Percentiles rank a stretch among this genome's conserved stretches.
These are phyloP conservation scores for Crambe crambe DNA, from an alignment of 37 sponge, comb jelly and placozoan genomes.

Conservation along the genomic window DNA sequence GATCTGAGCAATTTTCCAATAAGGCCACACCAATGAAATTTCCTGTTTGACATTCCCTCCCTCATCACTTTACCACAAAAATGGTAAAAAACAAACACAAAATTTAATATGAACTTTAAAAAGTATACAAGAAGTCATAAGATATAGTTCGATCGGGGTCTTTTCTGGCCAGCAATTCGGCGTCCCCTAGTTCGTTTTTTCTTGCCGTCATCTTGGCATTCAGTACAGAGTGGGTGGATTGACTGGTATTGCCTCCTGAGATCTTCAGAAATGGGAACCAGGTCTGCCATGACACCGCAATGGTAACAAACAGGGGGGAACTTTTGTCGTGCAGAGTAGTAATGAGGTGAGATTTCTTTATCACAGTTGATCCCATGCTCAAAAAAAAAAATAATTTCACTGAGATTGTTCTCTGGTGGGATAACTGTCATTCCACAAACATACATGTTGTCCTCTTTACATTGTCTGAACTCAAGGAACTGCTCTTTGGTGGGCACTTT, in stretches of 20 bases:
- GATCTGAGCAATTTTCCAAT: no score
- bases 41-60: neutral
- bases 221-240: constrained; percentile 7
- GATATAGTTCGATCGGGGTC: no score
- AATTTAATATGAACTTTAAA: neutral
- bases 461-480: neutral
- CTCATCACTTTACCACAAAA: neutral
- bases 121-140: neutral
- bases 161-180: neutral
- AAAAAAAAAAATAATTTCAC: neutral
- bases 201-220: neutral
- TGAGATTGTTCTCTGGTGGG: neutral
- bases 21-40: neutral
- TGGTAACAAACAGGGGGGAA: neutral
- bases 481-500: neutral
- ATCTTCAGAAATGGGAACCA: constrained; percentile 3
- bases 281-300: neutral
- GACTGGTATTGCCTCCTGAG: neutral
- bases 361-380: neutral
- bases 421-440: constrained; percentile 2
- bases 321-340: neutral
- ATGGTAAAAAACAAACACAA: no score
- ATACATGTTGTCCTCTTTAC: neutral
- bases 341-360: neutral
- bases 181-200: neutral